These are phyloP conservation scores for Glaucopsyche alexis DNA, from an alignment of 2,888 invertebrate species.

Conservation along the genomic window DNA sequence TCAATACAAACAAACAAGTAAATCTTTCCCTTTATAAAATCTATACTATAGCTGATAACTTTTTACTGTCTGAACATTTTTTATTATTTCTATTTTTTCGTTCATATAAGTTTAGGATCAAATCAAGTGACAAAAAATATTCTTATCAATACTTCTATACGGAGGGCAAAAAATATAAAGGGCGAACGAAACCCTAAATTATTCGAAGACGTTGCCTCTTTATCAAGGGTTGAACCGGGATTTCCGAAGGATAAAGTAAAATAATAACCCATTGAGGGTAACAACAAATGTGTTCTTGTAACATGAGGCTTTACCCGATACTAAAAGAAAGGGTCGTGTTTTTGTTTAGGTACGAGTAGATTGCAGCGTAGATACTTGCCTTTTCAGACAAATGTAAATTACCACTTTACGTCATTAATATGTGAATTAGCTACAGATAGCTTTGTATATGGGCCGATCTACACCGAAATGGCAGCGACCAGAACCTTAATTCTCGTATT, in stretches of 20 bases:
- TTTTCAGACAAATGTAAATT: too few species aligned
- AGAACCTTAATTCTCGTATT: too few species aligned
- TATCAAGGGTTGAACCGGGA: constrained; percentile 21
- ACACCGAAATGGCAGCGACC: too few species aligned
- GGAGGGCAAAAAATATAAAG: not conserved
- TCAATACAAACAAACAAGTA: too few species aligned
- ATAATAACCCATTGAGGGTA: not conserved
- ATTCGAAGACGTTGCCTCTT: constrained; percentile 2
- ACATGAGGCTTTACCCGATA: not conserved
- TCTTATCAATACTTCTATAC: not conserved
- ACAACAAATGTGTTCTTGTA: not conserved
- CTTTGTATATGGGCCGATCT: too few species aligned
- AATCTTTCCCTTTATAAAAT: too few species aligned
- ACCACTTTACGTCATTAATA: too few species aligned
- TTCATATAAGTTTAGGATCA: not conserved
- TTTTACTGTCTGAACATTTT: too few species aligned
- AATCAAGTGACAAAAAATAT: not conserved
- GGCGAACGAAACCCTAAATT: not conserved
- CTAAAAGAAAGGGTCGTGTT: not conserved
- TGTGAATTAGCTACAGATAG: too few species aligned
- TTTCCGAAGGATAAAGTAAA: not conserved
- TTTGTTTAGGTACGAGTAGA: not conserved
- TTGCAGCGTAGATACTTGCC: not conserved
- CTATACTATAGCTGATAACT: too few species aligned
- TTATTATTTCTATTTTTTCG: not conserved